Base-by-base conservation (phyloP, 2,113 vertebrate species). In the Pyxicephalus adspersus region DNA sequence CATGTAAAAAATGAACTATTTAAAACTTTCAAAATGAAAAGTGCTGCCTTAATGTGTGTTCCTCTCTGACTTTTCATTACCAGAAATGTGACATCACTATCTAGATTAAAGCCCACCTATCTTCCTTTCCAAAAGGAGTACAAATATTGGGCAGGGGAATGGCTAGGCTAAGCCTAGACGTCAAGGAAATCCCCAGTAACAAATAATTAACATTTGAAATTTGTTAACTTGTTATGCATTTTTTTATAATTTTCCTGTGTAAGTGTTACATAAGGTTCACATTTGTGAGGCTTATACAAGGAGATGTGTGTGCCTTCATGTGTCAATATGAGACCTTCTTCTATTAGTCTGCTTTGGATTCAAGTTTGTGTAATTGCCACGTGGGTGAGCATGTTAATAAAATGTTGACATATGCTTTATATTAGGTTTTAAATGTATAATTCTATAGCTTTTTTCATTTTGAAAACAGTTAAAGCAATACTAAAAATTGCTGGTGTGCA, bases 381-480 rank as follows among this genome's bases (percentile, higher is more conserved):
- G 71, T 74, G 71, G 54, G 26, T 74, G 34, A 61, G 58, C 34
- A 76, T 45, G 45, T 50, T 75, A 75, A 74, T 74, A 61, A 55
- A 34, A 64, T 63, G 57, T 26, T 18, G 63, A 26, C 55, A 75
- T 34, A 26, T 75, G 73, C n/a, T 63, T 76, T 50, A 13, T 0
- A 63, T 76, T 60, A 23, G 22, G 29, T 6, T 23, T 18, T 25
- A 45, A 71, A 73, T 26, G 28, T 73, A 28, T 73, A 75, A 25
- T 38, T 31, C 28, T 38, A 75, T 45, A 50, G 57, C 45, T 57
- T 57, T 2, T 73, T 23, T 45, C 26, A 61, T 75, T 75, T 22
- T n/a, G n/a, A n/a, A n/a, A n/a, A n/a, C n/a, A n/a, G n/a, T n/a
- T n/a, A n/a, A n/a, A n/a, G n/a, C n/a, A n/a, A n/a, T n/a, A n/a